Evolutionary conservation across 2,797 vertebrate species (phyloP).

Genomic region (Mus caroli): DNA sequence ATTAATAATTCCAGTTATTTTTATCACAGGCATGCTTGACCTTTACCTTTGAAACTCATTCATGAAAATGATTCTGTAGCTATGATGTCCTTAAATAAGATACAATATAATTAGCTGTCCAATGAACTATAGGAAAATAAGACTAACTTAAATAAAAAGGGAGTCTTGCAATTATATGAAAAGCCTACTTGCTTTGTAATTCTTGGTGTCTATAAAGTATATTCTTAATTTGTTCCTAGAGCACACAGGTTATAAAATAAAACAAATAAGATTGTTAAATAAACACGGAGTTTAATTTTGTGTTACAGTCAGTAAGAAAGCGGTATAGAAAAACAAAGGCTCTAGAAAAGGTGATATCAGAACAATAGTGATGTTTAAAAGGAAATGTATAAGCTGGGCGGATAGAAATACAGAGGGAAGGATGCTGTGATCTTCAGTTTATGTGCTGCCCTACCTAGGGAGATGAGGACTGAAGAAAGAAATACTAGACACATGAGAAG

Average conservation of each 20-base stretch:
- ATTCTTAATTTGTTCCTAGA: background rate
- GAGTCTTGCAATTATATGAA: background rate
- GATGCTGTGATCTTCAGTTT: background rate
- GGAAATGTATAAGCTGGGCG: background rate
- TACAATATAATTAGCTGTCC: background rate
- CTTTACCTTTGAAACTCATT: background rate
- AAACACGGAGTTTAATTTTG: background rate
- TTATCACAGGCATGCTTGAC: background rate
- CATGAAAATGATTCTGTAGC: background rate
- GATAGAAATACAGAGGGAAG: background rate
- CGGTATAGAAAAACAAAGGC: background rate
- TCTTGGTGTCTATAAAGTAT: background rate
- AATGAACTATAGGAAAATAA: background rate
- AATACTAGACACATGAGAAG: background rate
- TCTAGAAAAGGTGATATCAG: background rate
- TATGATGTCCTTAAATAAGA: background rate
- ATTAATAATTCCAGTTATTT: background rate
- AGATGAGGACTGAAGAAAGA: background rate
- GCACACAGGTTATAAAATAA: background rate
- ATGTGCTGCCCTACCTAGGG: accelerated
- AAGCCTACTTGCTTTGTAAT: background rate
- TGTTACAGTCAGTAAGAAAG: background rate
- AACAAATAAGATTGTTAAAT: background rate
- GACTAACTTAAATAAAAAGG: background rate
- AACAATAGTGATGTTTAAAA: too few relatives aligned